A percentile compares a stretch with the other conserved stretches of the same genome.
Evolutionary conservation across 2,888 invertebrate genomes (phyloP).

Genomic region (Tupiocoris notatus): DNA sequence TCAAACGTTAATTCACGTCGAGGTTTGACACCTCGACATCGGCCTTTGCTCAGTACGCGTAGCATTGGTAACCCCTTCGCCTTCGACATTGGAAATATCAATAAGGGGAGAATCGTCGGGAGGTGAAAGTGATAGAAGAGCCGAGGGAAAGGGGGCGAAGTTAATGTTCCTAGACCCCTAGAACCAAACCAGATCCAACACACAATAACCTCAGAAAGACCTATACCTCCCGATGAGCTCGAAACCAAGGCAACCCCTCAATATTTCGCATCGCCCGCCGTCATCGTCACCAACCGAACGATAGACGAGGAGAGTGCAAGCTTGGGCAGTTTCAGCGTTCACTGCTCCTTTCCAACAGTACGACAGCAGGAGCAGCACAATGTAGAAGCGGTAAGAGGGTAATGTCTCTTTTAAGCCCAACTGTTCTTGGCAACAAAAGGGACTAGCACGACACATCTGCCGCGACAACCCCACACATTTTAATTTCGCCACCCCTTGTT

Average conservation of each 20-base stretch:
- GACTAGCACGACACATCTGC: conserved; percentile 36
- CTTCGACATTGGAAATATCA: conserved; percentile 28
- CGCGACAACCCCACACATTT: conserved; percentile 41
- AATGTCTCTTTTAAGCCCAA: conserved; percentile 42
- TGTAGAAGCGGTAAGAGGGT: not conserved
- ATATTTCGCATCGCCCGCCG: conserved; percentile 29
- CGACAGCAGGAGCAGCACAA: too few relatives aligned
- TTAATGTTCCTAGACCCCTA: conserved; percentile 39
- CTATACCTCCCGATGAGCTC: not conserved
- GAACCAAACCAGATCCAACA: conserved; percentile 38
- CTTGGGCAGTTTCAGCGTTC: too few relatives aligned
- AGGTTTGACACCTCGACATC: not conserved
- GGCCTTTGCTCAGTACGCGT: not conserved
- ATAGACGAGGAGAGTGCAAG: too few relatives aligned
- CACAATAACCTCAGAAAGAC: conserved; percentile 31
- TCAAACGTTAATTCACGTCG: not conserved
- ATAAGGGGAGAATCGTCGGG: not conserved
- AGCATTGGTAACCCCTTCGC: not conserved
- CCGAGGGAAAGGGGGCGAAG: not conserved
- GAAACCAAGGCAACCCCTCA: not conserved
- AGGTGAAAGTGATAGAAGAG: not conserved
- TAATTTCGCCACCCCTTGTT: conserved; percentile 39
- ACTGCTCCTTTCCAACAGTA: too few relatives aligned
- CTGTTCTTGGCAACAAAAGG: conserved; percentile 39
- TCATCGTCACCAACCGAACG: conserved; percentile 4